phyloP scores from a whole-genome alignment of 2,888 invertebrate species.

The Coelinius sp. region DNA sequence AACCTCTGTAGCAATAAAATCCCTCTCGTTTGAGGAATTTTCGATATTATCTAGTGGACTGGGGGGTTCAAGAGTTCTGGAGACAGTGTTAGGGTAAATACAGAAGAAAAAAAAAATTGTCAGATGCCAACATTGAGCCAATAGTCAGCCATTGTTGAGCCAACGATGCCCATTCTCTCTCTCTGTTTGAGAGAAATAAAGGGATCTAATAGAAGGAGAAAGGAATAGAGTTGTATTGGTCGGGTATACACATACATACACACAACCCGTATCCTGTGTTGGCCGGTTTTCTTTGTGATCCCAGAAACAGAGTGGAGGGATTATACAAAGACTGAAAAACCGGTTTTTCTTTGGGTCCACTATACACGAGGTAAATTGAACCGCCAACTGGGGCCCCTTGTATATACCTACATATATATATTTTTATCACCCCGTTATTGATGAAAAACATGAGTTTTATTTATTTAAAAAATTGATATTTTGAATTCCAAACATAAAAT shows the following conservation, averaged over 20 bases:
- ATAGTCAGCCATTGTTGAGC: constrained; percentile 3
- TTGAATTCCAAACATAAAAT: too few relatives aligned
- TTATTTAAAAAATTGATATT: not conserved
- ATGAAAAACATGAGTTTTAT: not conserved
- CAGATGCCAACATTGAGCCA: not conserved
- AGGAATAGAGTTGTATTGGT: constrained; percentile 7
- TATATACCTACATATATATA: not conserved
- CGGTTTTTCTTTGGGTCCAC: constrained; percentile 61
- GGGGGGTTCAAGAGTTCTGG: not conserved
- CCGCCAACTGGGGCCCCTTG: constrained; percentile 56
- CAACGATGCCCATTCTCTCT: not conserved
- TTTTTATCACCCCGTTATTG: constrained; percentile 23
- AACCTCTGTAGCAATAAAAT: not conserved
- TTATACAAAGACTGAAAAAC: constrained; percentile 59
- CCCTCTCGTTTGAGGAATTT: not conserved
- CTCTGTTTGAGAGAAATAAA: constrained; percentile 12
- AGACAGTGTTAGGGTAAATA: not conserved
- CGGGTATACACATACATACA: not conserved
- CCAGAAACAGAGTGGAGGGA: constrained; percentile 50
- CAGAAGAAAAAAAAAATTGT: not conserved
- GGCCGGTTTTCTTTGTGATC: constrained; percentile 51
- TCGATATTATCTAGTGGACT: not conserved
- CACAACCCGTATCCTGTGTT: constrained; percentile 33
- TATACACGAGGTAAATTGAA: constrained; percentile 62
- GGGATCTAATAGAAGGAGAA: constrained; percentile 26